Base-by-base conservation (phyloP, 2,797 vertebrate genomes). In the Centroberyx gerrardi region DNA sequence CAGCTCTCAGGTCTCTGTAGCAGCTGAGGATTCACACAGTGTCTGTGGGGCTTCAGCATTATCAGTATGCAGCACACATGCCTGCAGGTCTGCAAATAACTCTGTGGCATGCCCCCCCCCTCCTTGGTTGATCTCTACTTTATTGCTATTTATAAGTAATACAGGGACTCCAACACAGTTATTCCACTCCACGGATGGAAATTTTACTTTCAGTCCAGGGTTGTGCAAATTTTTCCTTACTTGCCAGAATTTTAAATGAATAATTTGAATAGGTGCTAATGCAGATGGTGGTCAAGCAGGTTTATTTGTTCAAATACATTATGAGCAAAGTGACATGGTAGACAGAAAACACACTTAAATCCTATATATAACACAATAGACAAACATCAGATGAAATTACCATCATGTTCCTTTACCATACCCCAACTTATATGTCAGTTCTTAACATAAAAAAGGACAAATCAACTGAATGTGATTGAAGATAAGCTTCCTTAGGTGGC, bases 71-170 rank as follows among this genome's bases (percentile, higher is more conserved):
- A 63, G 89, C 86, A 81, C 79, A 77, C 88, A 85, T 51, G 66
- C 81, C 90, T 79, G 64, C 73, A 83, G 88, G 83, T 90, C 87
- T 85, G 81, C 88, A 88, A 87, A 90, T 89, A 90, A 87, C 77
- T 84, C 82, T 68, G 67, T 84, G 86, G 67, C 82, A 67, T 62
- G 28, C 27, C 63, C 59, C 69, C 78, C 33, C 8, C 76, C 84
- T 71, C 76, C 86, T 86, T 90, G 54, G 84, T 91, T 92, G 86
- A 90, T 88, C 79, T 81, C 74, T 84, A 86, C 85, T 85, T 90
- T 87, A 89, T 91, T 87, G 86, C 88, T 87, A 88, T 90, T 92
- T 91, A 89, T 88, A 87, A 89, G 80, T 85, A 88, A 90, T 84
- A 87, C 80, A 81, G 80, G 71, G 72, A 73, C 84, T 79, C 72